Conservation (phyloP, 1,140 invertebrate genomes). For the Cotesia vestalis region DNA sequence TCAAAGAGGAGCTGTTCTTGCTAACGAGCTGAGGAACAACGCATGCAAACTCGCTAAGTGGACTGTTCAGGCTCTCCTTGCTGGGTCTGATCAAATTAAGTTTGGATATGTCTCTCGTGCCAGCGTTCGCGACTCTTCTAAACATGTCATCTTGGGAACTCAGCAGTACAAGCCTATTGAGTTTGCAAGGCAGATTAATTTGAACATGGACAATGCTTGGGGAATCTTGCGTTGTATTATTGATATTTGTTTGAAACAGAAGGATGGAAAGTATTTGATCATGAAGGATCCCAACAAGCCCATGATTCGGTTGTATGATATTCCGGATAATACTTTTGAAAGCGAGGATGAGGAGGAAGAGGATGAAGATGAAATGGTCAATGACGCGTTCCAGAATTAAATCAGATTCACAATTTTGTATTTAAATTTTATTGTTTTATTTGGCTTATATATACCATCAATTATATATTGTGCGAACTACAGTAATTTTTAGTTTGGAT, state of each 20-base stretch:
- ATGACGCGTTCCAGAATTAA: slow-evolving; percentile 69
- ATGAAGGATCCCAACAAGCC: slow-evolving; percentile 99
- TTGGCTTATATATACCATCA: too few species aligned
- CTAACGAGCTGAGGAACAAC: slow-evolving; percentile 98
- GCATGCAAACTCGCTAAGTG: slow-evolving; percentile 99
- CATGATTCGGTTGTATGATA: slow-evolving; percentile 94
- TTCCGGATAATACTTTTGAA: slow-evolving; percentile 98
- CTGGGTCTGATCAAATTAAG: slow-evolving; percentile 97
- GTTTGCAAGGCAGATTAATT: slow-evolving; percentile 98
- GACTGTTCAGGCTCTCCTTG: slow-evolving; percentile 96
- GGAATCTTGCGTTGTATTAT: slow-evolving; percentile 98
- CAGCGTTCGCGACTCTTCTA: slow-evolving; percentile 91
- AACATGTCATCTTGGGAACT: slow-evolving; percentile 97
- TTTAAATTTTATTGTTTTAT: too few species aligned
- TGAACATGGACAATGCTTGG: slow-evolving; percentile 99
- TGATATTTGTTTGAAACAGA: slow-evolving; percentile 97
- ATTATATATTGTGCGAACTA: too few species aligned
- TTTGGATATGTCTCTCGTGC: slow-evolving; percentile 98
- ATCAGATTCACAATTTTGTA: too few species aligned
- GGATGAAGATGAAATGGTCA: slow-evolving; percentile 77
- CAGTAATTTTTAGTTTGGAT: too few species aligned
- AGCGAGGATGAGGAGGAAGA: slow-evolving; percentile 95
- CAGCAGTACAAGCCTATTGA: slow-evolving; percentile 99
- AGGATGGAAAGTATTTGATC: slow-evolving; percentile 96
- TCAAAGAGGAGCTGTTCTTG: slow-evolving; percentile 96